Evolutionary conservation across 2,113 vertebrate species (phyloP), one percentile per base, ranked within the genome.

Genomic region (Ivindomyrus marchei): DNA sequence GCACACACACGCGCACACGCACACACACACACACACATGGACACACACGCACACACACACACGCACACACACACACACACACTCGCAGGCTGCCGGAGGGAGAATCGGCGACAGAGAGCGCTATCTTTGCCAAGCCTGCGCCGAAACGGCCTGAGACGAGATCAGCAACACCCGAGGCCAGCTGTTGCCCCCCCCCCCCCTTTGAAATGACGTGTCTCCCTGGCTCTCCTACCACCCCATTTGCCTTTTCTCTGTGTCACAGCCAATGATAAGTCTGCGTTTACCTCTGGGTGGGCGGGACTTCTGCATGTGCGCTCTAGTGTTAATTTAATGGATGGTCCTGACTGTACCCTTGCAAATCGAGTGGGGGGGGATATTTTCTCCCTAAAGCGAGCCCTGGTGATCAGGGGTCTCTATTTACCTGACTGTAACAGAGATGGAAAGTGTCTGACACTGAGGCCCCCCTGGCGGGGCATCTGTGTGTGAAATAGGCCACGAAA

Each of bases 241-340:
- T 42, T n/a, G 45, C 83, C 42, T 10, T 85, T 47, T 85, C 39
- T 24, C 31, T 2, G 8, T 45, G 77, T 21, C 77, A 45, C 31
- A 21, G 31, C 19, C 39, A 80, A 80, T 77, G 15, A 31, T 42
- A 45, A 45, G 77, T 70, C 74, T 80, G 74, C 15, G 2, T 19
- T 42, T 80, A 31, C 74, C 42, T 46, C 42, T 85, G 83, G 17
- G 45, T 21, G 24, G 80, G 24, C 7, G 39, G 36, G 15, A 21
- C 8, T 24, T 83, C 13, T 49, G 42, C 27, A 39, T 52, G 46
- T 45, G 83, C 74, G 8, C 70, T 0, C 50, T 74, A 66, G 93
- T 93, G 95, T 96, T 94, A 94, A 91, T 93, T 96, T 96, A 96
- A 96, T 95, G 95, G 95, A 96, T 94, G 93, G 93, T 94, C 93